Conservation (phyloP, 2,113 vertebrate species). For the Trogon surrucura region DNA sequence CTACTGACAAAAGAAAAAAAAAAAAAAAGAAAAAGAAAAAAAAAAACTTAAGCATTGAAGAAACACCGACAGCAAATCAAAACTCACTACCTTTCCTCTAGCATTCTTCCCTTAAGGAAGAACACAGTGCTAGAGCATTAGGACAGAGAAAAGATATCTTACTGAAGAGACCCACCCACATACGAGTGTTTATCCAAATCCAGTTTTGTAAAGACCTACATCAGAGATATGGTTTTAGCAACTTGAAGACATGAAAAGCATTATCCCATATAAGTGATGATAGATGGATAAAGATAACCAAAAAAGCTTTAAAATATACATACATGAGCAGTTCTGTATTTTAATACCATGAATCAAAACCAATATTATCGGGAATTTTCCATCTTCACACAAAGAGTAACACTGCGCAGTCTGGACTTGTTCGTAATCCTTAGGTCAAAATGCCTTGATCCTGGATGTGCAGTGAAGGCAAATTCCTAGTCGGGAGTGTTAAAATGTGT, state of each 20-base stretch:
- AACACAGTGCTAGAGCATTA: background rate
- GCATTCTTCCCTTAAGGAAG: background rate
- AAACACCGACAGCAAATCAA: background rate
- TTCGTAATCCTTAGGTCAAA: conserved; percentile 12
- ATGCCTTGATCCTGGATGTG: background rate
- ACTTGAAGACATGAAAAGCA: background rate
- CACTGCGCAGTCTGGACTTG: background rate
- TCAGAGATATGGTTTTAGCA: background rate
- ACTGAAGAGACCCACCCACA: background rate
- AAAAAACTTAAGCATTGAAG: background rate
- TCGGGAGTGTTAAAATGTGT: background rate
- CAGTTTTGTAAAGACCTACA: background rate
- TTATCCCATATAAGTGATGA: background rate
- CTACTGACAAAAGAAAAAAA: background rate
- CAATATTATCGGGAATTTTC: background rate
- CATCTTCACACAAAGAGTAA: background rate
- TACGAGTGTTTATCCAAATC: background rate
- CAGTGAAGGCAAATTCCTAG: background rate
- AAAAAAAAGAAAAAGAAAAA: background rate
- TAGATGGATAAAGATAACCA: background rate
- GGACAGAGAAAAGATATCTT: background rate
- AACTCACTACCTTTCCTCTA: background rate
- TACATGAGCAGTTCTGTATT: background rate
- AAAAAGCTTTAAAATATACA: background rate
- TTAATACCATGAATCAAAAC: background rate